Conservation (phyloP, 2,888 invertebrate species). For the Drosophila kuntzei region DNA sequence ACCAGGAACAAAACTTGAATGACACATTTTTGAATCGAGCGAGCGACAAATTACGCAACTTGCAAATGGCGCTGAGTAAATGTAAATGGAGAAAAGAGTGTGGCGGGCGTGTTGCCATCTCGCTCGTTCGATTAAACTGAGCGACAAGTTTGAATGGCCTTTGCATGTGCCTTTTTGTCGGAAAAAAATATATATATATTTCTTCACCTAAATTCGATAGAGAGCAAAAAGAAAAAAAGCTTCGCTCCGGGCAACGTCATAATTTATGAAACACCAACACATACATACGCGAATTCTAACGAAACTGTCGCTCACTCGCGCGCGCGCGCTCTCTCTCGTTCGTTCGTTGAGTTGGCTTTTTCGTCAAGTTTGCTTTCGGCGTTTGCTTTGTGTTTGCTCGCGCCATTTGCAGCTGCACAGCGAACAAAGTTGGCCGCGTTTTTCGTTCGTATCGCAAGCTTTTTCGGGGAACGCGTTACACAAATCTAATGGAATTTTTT, state of each 20-base stretch:
- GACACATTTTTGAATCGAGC: slow-evolving; percentile 77
- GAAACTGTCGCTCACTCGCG: slow-evolving; percentile 46
- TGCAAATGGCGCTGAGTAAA: slow-evolving; percentile 63
- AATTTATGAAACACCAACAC: slow-evolving; percentile 68
- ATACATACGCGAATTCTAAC: slow-evolving; percentile 64
- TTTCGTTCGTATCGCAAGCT: slow-evolving; percentile 43
- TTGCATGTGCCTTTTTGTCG: slow-evolving; percentile 75
- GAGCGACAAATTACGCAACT: slow-evolving; percentile 75
- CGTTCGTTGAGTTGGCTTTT: slow-evolving; percentile 54
- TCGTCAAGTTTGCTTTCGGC: slow-evolving; percentile 68
- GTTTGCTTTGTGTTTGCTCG: slow-evolving; percentile 68
- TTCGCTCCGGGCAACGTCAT: slow-evolving; percentile 74
- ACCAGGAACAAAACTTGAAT: slow-evolving; percentile 75
- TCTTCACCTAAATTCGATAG: slow-evolving; percentile 62
- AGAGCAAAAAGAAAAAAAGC: slow-evolving; percentile 33
- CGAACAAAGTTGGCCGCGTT: slow-evolving; percentile 79
- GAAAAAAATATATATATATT: slow-evolving; percentile 41
- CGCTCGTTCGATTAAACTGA: slow-evolving; percentile 46
- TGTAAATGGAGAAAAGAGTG: slow-evolving; percentile 28
- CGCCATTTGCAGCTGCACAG: slow-evolving; percentile 83
- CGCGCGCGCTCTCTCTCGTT: not conserved
- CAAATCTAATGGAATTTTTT: slow-evolving; percentile 81
- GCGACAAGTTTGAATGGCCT: slow-evolving; percentile 58
- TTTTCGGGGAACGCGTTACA: slow-evolving; percentile 36
- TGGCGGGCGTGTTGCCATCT: slow-evolving; percentile 30